Evolutionary conservation across 1,140 invertebrate genomes (phyloP), one percentile per base, ranked within the genome.

Genomic region (Elysia chlorotica): DNA sequence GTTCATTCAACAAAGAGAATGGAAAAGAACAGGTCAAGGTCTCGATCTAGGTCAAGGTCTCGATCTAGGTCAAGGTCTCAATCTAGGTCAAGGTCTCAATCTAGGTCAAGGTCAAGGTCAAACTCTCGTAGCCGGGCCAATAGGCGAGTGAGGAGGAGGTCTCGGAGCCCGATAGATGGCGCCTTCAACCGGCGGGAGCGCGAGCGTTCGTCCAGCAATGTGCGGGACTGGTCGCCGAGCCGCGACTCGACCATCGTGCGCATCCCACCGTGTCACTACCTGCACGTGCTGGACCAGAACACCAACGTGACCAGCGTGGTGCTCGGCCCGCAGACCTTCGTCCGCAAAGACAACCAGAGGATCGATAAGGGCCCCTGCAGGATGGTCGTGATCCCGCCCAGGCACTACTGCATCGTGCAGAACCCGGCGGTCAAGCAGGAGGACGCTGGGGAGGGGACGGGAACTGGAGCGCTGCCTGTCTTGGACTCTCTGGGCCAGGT

Each of bases 281-380:
- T 89, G 17, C 88, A 89, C 81, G 88, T 89, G 19, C 74, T 89
- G 41, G 88, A 89, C 74, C 84, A 88, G 73, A 89, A 87, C 54
- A 76, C 84, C 6, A 89, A 89, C 80, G 83, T 88, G 1, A 88
- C 87, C 5, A 69, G 82, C 56, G 72, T 88, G 2, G 85, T 87
- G 72, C 78, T 83, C 67, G 88, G 88, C 56, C 88, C 88, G 10
- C 76, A 88, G 70, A 89, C 88, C 6, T 89, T 82, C 76, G 81
- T 89, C 31, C 72, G 86, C 30, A 83, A 88, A 71, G 88, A 89
- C 48, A 85, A 89, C 85, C 87, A 88, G 77, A 78, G 81, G 59
- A 79, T 86, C 28, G 74, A 82, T 6, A 57, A 77, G 21, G 79
- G 80, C 21, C 87, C 87, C 2, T 76, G 80, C 31, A 74, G 78